Percentiles rank a stretch among this genome's conserved stretches.
phyloP scores from a whole-genome alignment of 2,888 invertebrate genomes.

The Andrena camellia region DNA sequence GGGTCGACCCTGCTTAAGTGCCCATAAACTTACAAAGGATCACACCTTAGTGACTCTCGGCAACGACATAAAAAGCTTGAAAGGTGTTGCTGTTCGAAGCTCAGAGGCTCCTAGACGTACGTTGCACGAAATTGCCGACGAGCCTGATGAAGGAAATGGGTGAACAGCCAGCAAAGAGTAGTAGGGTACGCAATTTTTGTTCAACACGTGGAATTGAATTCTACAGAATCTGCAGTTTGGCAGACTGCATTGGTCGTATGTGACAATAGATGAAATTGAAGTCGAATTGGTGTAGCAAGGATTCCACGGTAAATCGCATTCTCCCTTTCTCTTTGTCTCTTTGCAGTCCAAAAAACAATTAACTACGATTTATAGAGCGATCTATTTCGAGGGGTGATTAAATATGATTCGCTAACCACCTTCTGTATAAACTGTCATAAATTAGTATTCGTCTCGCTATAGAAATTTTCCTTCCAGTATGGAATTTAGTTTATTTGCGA shows the following conservation, averaged over 20 bases:
- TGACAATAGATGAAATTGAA: slow-evolving; percentile 63
- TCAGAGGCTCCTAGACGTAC: background rate
- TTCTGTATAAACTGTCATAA: too few species aligned
- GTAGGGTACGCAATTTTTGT: background rate
- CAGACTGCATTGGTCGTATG: slow-evolving; percentile 52
- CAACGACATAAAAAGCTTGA: slow-evolving; percentile 36
- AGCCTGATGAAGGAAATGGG: too few species aligned
- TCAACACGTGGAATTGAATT: background rate
- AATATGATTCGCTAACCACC: background rate
- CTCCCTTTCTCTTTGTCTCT: background rate
- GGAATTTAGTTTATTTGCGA: too few species aligned
- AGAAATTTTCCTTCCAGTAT: too few species aligned
- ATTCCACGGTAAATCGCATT: slow-evolving; percentile 33
- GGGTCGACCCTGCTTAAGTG: slow-evolving; percentile 49
- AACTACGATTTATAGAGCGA: background rate
- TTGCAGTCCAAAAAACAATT: slow-evolving; percentile 23
- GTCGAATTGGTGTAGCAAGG: slow-evolving; percentile 39
- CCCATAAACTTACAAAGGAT: slow-evolving; percentile 57
- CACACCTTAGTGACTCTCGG: slow-evolving; percentile 44
- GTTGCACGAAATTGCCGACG: background rate
- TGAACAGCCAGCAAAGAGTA: background rate
- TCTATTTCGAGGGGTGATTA: slow-evolving; percentile 30
- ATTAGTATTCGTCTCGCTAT: too few species aligned
- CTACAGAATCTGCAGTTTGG: slow-evolving; percentile 37
- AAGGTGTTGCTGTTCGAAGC: background rate